A percentile compares a stretch with the other conserved stretches of the same genome.
phyloP scores from a whole-genome alignment of 2,797 vertebrate genomes.

The Aldrovandia affinis region DNA sequence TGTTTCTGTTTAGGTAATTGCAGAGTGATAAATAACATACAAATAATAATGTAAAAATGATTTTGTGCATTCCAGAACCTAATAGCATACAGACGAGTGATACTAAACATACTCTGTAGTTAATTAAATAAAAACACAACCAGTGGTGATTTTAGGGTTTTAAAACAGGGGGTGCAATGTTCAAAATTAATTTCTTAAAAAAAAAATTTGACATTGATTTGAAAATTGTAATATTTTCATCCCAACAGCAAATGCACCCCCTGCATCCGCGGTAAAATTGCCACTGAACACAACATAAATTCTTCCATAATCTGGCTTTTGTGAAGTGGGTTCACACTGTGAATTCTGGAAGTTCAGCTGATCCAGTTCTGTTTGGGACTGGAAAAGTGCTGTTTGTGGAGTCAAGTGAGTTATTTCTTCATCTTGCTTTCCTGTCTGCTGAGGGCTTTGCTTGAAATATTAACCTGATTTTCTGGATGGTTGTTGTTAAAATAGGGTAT shows the following conservation, averaged over 20 bases:
- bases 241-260: too few relatives aligned
- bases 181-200: too few relatives aligned
- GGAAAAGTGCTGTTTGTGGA: slow-evolving; percentile 58
- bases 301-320: slow-evolving; percentile 6
- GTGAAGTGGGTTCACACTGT: slow-evolving; percentile 46
- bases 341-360: slow-evolving; percentile 45
- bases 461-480: too few relatives aligned
- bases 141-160: too few relatives aligned
- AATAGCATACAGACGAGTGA: not conserved
- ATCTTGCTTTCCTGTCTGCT: not conserved
- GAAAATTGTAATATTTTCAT: too few relatives aligned
- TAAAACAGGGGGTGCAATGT: too few relatives aligned
- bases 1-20: not conserved
- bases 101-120: not conserved
- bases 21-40: not conserved
- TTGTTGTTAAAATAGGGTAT: not conserved
- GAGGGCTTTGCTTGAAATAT: not conserved
- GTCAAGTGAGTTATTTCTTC: slow-evolving; percentile 23
- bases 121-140: not conserved
- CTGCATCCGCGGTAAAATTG: too few relatives aligned
- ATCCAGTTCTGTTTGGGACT: slow-evolving; percentile 50
- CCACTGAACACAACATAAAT: too few relatives aligned
- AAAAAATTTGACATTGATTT: too few relatives aligned
- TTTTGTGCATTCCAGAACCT: not conserved
- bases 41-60: too few relatives aligned